phyloP scores from a whole-genome alignment of 2,113 vertebrate genomes.

The Colaptes auratus region DNA sequence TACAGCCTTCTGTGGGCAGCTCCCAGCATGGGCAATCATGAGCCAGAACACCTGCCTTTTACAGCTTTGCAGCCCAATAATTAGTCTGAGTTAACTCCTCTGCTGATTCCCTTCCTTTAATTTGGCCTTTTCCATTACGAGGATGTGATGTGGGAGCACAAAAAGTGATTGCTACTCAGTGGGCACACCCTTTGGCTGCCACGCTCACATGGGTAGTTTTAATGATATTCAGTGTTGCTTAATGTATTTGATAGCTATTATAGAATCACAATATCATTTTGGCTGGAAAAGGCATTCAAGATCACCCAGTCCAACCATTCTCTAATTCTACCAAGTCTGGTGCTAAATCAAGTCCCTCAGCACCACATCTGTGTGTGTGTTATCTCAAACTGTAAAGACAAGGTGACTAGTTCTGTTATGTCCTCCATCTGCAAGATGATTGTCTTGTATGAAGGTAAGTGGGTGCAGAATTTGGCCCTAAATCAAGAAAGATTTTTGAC shows the following conservation, averaged over 20 bases:
- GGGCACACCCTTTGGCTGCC: background rate
- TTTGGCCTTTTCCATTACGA: background rate
- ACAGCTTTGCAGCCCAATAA: background rate
- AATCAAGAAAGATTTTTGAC: background rate
- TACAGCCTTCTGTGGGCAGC: background rate
- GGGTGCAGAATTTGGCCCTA: background rate
- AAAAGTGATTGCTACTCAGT: background rate
- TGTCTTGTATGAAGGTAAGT: background rate
- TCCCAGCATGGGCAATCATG: background rate
- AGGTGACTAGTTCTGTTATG: background rate
- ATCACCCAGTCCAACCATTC: too few species aligned
- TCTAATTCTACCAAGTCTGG: too few species aligned
- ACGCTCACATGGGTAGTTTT: background rate
- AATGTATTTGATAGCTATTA: background rate
- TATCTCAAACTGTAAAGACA: background rate
- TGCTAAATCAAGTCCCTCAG: too few species aligned
- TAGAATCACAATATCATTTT: too few species aligned
- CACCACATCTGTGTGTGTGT: too few species aligned
- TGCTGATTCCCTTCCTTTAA: background rate
- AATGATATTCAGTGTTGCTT: background rate
- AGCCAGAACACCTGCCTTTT: background rate
- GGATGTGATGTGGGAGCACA: background rate
- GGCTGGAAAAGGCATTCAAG: too few species aligned
- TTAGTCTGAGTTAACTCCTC: background rate
- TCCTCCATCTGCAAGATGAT: background rate